Evolutionary conservation across 2,113 vertebrate genomes (phyloP), one percentile per base, ranked within the genome.

Genomic region (Strix aluco): DNA sequence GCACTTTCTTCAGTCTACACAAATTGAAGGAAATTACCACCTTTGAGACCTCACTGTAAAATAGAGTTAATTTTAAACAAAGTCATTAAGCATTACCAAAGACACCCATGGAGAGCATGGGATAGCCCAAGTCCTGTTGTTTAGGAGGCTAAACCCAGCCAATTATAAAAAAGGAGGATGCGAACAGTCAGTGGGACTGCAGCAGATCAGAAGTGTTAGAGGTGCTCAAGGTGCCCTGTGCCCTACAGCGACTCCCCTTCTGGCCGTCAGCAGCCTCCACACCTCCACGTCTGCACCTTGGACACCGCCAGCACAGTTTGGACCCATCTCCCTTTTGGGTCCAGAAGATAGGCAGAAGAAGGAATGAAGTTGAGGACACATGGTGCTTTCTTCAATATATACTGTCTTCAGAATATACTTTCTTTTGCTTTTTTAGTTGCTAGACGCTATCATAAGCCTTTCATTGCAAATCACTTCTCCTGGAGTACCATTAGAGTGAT

Each of bases 391-490:
- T 72, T 87, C 61, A 81, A 89, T 87, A 65, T 29, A 18, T 3
- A 29, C 21, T 16, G 18, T 20, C 32, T 84, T 84, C 70, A 89
- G 57, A 94, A 71, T 30, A 62, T 14, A 16, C 16, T 69, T 66
- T 25, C 12, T 58, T 66, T 74, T 59, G 32, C 23, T 30, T 74
- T 81, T 47, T 63, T 32, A 67, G 20, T 57, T 81, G 11, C 59
- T 61, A 61, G 58, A 77, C 26, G 12, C 20, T 85, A 18, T 57
- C 55, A 51, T 26, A 55, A 81, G 46, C 18, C 16, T 74, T 94
- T 86, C 38, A 51, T 26, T 71, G 55, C n/a, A 90, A 77, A 88
- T 90, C 46, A 62, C 71, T 95, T 94, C 62, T 93, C n/a, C 78
- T 95, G 77, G 66, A 87, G 46, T 55, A 78, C 51, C 47, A 46